Conservation (phyloP, 2,888 invertebrate genomes). For the Parapristionchus giblindavisi region DNA sequence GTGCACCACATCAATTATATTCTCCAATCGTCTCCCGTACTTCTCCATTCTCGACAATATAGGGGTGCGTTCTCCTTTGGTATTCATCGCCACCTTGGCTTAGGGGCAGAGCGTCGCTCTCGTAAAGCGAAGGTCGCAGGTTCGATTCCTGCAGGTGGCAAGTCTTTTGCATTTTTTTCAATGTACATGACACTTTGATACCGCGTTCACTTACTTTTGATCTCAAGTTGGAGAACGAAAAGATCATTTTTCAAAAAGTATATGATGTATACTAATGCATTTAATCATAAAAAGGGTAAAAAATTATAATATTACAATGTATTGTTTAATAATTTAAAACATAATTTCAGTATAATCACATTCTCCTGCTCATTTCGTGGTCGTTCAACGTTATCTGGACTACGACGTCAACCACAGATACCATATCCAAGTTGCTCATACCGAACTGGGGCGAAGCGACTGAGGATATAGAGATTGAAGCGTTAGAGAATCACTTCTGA, state of each 20-base stretch:
- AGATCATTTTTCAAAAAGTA: too few species aligned
- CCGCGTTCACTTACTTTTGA: too few species aligned
- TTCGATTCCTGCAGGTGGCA: conserved; percentile 33
- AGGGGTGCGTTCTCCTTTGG: conserved; percentile 18
- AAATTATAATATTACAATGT: too few species aligned
- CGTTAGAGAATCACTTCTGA: conserved; percentile 30
- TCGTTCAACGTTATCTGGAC: conserved; percentile 30
- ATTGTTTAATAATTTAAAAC: background rate
- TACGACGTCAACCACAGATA: conserved; percentile 6
- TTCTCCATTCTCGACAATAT: conserved; percentile 15
- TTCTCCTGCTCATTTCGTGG: background rate
- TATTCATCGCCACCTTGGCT: conserved; percentile 8
- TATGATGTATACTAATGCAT: too few species aligned
- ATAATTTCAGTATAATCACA: conserved; percentile 30
- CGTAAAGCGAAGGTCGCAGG: conserved; percentile 33
- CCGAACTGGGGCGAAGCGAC: conserved; percentile 34
- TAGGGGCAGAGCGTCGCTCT: too few species aligned
- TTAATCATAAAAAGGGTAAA: too few species aligned
- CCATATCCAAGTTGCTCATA: conserved; percentile 28
- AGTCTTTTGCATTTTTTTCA: background rate
- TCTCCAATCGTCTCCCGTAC: background rate
- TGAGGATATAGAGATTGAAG: conserved; percentile 28
- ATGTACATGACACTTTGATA: too few species aligned
- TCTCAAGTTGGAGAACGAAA: too few species aligned
- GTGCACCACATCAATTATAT: background rate